These are phyloP conservation scores for Muschampia plurimacula DNA, from an alignment of 2,888 invertebrate species.

Conservation along the genomic window DNA sequence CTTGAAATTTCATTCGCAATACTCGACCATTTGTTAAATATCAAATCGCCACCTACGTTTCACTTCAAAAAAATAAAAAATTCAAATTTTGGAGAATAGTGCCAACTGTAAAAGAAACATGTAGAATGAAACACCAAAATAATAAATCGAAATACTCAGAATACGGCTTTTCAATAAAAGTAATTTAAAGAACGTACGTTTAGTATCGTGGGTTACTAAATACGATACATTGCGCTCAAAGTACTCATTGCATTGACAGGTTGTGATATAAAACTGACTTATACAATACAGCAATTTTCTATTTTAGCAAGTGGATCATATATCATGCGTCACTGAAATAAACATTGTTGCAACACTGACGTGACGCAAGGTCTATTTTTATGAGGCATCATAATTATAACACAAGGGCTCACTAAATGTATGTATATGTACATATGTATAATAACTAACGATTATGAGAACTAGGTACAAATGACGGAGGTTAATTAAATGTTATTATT, in stretches of 20 bases:
- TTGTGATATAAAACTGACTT: constrained; percentile 12
- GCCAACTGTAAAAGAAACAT: too few relatives aligned
- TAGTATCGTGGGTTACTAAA: too few relatives aligned
- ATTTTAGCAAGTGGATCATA: constrained; percentile 24
- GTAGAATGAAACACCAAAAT: too few relatives aligned
- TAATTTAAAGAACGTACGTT: neutral
- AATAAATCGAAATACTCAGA: too few relatives aligned
- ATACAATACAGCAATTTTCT: constrained; percentile 15
- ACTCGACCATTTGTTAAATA: too few relatives aligned
- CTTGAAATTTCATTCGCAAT: too few relatives aligned
- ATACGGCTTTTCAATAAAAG: neutral
- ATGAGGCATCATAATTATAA: constrained; percentile 13
- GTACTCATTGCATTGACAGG: constrained; percentile 8
- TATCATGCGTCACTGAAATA: constrained; percentile 11
- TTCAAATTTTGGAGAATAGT: too few relatives aligned
- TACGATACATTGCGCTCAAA: too few relatives aligned
- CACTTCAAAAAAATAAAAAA: too few relatives aligned
- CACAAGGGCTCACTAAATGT: neutral
- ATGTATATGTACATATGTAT: neutral
- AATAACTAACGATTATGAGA: neutral
- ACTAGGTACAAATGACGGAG: neutral
- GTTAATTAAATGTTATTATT: neutral
- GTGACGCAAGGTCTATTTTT: constrained; percentile 21
- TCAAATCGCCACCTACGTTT: too few relatives aligned
- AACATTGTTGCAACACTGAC: constrained; percentile 21